Evolutionary conservation across 1,140 invertebrate genomes (phyloP).

Genomic region (Penaeus chinensis): DNA sequence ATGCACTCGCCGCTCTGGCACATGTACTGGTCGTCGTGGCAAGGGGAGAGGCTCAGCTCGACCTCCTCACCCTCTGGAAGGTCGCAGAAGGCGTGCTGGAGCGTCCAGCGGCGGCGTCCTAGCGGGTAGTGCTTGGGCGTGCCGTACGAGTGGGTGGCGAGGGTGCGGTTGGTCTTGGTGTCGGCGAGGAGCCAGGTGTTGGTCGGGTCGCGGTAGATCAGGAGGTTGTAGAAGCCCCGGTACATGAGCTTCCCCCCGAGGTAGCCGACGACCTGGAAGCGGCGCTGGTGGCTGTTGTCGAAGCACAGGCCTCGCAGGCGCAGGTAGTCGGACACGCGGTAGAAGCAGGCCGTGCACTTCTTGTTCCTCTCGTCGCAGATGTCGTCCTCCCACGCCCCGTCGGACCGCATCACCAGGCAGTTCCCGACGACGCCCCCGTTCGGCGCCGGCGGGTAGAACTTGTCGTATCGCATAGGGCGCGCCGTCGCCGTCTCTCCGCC

Average conservation of each 20-base stretch:
- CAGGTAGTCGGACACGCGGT: conserved; percentile 8
- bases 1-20: conserved; percentile 68
- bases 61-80: neutral
- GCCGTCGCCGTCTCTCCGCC: too few relatives aligned
- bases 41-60: conserved; percentile 18
- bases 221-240: too few relatives aligned
- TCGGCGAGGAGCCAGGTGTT: too few relatives aligned
- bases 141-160: too few relatives aligned
- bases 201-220: too few relatives aligned
- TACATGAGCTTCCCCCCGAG: too few relatives aligned
- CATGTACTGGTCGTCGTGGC: conserved; percentile 64
- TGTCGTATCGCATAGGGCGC: neutral
- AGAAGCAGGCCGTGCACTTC: conserved; percentile 3
- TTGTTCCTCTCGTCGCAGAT: conserved; percentile 10
- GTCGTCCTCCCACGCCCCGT: conserved; percentile 23
- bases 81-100: neutral
- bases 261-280: too few relatives aligned
- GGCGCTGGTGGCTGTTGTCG: conserved; percentile 20
- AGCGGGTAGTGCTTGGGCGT: too few relatives aligned
- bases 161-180: too few relatives aligned
- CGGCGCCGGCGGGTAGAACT: conserved; percentile 9
- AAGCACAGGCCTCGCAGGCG: conserved; percentile 35
- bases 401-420: neutral
- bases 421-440: conserved; percentile 13
- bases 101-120: too few relatives aligned